Base-by-base conservation (phyloP, 1,140 invertebrate genomes). In the Sitophilus oryzae region DNA sequence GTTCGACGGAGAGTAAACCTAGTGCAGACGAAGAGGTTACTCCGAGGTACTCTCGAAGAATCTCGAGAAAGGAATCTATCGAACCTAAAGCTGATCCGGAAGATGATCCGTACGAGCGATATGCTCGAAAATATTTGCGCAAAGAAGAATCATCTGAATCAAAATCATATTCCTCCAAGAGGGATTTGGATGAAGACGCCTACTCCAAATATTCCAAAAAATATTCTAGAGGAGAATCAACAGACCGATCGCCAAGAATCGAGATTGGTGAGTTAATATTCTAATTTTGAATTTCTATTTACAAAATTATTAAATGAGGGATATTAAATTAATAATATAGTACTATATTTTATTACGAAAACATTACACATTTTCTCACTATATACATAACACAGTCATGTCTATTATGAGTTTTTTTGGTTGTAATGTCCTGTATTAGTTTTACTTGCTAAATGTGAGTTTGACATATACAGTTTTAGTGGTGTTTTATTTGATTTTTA, bases 11-110 rank as follows among this genome's bases (percentile, higher is more conserved):
- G 20, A 41, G 22, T 14, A 71, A 72, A 48, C 74, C 74, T 66
- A 71, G 69, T 56, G 67, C 66, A 56, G 71, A 74, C 51, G 72
- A 74, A 69, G 75, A 81, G 42, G 82, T 81, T 77, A 79, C 78
- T 48, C 74, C 71, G 40, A 70, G 77, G 63, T 82, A 77, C 63
- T 75, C 72, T 42, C 78, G 72, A 67, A 72, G 78, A 58, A 77
- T 79, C 52, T 56, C 62, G 65, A 15, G 63, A 66, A 14, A 66
- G 69, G 43, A 70, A 50, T 68, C 71, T 60, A 70, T 69, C 16
- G 53, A 56, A 41, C 41, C 51, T 5, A 58, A 56, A 5, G 40
- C 25, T 11, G 58, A 57, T 34, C 61, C 53, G 2, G 61, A 63
- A 22, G 61, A 65, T 15, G 61, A 65, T 46, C 46, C 59, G 0